Conservation (phyloP, 2,888 invertebrate genomes). For the Napeogenes inachia region DNA sequence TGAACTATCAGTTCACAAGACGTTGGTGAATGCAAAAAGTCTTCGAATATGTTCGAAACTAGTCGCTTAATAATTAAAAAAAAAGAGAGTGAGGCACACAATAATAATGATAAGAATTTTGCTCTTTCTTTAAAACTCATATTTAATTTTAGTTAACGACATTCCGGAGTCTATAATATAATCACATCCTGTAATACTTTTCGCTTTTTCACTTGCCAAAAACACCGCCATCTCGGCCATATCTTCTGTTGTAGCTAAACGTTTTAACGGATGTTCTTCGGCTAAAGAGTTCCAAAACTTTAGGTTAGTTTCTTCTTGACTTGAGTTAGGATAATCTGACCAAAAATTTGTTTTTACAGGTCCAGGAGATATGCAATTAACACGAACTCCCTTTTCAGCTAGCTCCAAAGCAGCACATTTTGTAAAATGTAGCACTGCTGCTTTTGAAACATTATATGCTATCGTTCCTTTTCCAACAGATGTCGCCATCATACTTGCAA, state of each 20-base stretch:
- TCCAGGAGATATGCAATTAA: neutral
- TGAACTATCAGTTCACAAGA: too few relatives aligned
- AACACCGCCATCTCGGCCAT: conserved; percentile 14
- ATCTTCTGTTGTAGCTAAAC: conserved; percentile 4
- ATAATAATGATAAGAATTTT: too few relatives aligned
- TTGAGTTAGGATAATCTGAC: neutral
- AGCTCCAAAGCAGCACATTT: conserved; percentile 3
- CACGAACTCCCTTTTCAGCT: neutral
- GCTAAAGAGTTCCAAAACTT: neutral
- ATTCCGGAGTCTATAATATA: neutral
- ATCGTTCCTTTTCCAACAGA: neutral
- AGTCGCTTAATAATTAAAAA: too few relatives aligned
- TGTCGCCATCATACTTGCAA: neutral
- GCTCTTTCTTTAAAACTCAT: too few relatives aligned
- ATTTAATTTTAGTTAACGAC: too few relatives aligned
- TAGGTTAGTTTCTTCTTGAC: neutral
- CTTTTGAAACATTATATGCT: neutral
- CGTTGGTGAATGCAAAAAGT: too few relatives aligned
- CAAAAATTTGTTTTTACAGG: neutral
- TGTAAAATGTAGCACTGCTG: conserved; percentile 1
- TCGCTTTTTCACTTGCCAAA: conserved; percentile 16
- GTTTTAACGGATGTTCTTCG: neutral
- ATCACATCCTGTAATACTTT: conserved; percentile 15
- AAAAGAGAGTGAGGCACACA: too few relatives aligned
- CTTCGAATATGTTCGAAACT: too few relatives aligned